A percentile compares a stretch with the other conserved stretches of the same genome.
phyloP scores from a whole-genome alignment of 2,888 invertebrate species.

The Alitta virens region DNA sequence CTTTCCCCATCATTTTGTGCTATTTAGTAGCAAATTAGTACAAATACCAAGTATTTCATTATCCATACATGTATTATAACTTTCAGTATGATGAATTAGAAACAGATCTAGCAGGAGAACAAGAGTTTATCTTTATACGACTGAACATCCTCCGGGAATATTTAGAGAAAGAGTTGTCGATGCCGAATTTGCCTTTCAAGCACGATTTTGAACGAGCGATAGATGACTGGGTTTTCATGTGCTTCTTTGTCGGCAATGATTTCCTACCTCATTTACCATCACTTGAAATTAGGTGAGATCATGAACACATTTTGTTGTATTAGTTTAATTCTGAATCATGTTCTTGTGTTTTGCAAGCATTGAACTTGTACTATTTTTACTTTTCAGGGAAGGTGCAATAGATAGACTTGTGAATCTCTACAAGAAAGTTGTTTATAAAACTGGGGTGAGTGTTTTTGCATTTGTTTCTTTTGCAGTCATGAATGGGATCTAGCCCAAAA shows the following conservation, averaged over 20 bases:
- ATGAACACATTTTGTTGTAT: background rate
- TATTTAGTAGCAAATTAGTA: background rate
- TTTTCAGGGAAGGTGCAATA: constrained; percentile 82
- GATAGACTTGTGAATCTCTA: constrained; percentile 89
- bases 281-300: constrained; percentile 74
- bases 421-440: constrained; percentile 89
- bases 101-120: constrained; percentile 64
- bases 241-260: constrained; percentile 99
- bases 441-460: constrained; percentile 67
- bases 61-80: background rate
- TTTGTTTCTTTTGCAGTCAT: too few relatives aligned
- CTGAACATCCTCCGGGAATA: constrained; percentile 91
- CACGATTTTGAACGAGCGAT: constrained; percentile 80
- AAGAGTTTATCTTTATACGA: constrained; percentile 84
- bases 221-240: constrained; percentile 98
- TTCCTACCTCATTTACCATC: constrained; percentile 97
- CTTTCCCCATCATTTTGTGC: background rate
- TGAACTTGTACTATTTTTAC: background rate
- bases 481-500: too few relatives aligned
- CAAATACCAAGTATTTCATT: background rate
- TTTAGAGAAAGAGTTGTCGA: constrained; percentile 80
- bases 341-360: too few relatives aligned
- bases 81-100: constrained; percentile 60
- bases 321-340: too few relatives aligned
- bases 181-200: constrained; percentile 84